phyloP scores from a whole-genome alignment of 2,113 vertebrate species.

The Chaetorhynchus papuensis region DNA sequence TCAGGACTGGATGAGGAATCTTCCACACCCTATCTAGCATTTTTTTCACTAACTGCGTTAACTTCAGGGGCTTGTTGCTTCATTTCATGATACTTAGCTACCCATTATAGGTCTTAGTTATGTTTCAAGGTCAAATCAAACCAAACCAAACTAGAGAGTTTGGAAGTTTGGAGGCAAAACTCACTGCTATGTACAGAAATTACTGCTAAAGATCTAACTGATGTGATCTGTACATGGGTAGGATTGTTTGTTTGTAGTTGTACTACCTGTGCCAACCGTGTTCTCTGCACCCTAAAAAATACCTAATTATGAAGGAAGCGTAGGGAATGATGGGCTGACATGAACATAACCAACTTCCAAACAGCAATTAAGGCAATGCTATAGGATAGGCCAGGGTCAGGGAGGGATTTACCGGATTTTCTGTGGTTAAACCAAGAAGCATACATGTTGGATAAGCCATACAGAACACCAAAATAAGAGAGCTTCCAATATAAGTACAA shows the following conservation, averaged over 20 bases:
- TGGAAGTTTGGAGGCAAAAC: not conserved
- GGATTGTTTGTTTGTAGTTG: not conserved
- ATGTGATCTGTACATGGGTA: not conserved
- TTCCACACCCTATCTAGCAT: not conserved
- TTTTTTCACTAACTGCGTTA: not conserved
- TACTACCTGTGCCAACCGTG: not conserved
- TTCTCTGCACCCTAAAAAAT: not conserved
- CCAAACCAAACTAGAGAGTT: not conserved
- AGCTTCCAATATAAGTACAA: not conserved
- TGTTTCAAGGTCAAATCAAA: not conserved
- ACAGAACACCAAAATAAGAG: not conserved
- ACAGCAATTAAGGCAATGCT: not conserved
- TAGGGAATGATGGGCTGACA: not conserved
- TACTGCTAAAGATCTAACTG: not conserved
- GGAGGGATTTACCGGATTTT: not conserved
- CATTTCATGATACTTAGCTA: not conserved
- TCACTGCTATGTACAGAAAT: not conserved
- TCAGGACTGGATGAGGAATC: not conserved
- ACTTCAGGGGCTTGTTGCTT: not conserved
- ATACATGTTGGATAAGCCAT: not conserved
- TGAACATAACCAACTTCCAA: not conserved
- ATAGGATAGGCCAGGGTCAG: not conserved
- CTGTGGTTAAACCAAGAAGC: not conserved
- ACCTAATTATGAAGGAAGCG: not conserved
- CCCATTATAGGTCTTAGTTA: not conserved